phyloP scores from a whole-genome alignment of 2,888 invertebrate species.

The Rugalucina vietnamica region DNA sequence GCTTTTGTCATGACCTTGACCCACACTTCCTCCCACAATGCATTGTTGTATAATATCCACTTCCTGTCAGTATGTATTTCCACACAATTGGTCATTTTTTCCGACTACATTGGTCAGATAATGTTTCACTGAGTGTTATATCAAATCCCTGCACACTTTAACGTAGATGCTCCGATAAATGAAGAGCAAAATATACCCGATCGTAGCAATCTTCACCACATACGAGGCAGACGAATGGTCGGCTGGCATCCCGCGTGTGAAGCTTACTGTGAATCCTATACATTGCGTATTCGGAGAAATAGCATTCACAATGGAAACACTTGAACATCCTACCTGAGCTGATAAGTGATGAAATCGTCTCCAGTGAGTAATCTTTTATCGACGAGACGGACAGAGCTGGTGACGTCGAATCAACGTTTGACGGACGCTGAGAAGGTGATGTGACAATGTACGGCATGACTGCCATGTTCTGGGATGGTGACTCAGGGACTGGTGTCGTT shows the following conservation, averaged over 20 bases:
- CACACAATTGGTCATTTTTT: too few relatives aligned
- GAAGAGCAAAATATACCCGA: conserved; percentile 76
- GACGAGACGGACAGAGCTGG: conserved; percentile 63
- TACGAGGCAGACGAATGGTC: conserved; percentile 75
- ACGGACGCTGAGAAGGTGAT: conserved; percentile 54
- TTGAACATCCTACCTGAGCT: conserved; percentile 75
- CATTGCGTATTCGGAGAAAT: conserved; percentile 79
- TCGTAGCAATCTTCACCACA: conserved; percentile 79
- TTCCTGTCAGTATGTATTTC: too few relatives aligned
- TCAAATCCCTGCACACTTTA: too few relatives aligned
- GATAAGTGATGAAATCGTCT: conserved; percentile 73
- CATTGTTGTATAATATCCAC: background rate
- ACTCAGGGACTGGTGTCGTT: conserved; percentile 30
- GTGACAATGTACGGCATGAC: conserved; percentile 62
- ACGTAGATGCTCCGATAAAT: conserved; percentile 76
- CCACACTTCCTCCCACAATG: background rate
- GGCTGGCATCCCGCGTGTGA: conserved; percentile 67
- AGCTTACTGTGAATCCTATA: conserved; percentile 77
- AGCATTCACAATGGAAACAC: conserved; percentile 78
- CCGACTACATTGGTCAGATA: too few relatives aligned
- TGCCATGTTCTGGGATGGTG: conserved; percentile 49
- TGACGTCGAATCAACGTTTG: conserved; percentile 55
- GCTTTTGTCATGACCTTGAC: conserved; percentile 2
- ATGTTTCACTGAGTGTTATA: background rate
- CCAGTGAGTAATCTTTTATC: conserved; percentile 66